Base-by-base conservation (phyloP, 2,797 vertebrate species). In the Chromis chromis region DNA sequence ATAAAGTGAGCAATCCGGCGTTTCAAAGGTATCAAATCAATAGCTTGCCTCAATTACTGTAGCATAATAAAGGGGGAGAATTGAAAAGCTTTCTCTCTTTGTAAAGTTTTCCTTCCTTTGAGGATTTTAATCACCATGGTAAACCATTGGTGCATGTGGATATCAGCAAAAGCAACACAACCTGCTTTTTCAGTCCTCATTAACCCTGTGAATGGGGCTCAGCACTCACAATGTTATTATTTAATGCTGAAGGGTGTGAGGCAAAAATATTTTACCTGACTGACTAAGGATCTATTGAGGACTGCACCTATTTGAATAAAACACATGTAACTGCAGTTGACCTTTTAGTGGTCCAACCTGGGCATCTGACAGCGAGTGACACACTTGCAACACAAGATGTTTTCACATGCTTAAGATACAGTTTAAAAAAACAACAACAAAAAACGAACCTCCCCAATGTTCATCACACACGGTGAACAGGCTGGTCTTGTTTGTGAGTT, bases 401-500 rank as follows among this genome's bases (percentile, higher is more conserved):
- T 36, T 22, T 58, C 11, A 52, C 9, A 21, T 52, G n/a, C 28
- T 72, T 21, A 2, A 61, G 16, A 0, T 11, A 12, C 0, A 31
- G 0, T 53, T 53, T 31, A 52, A 5, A 50, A 36, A 42, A 31
- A 31, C n/a, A n/a, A n/a, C n/a, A n/a, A n/a, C n/a, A n/a, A 31
- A 66, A 48, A 50, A 84, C 90, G 31, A 6, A 99, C 97, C 97
- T 93, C 93, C 95, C 98, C 98, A 99, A 31, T 78, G 96, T 78
- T 99, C 98, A 65, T 99, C 98, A 49, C 98, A 99, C 50, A 98
- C 96, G 4, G 98, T 99, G 90, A 99, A 99, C 81, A 99, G 94
- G 74, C 93, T 95, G 63, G 97, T 99, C 94, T 97, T 99, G 94
- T 99, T 99, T 78, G 96, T 96, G 73, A 99, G 91, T 69, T 96